Percentiles rank a stretch among this genome's conserved stretches.
Conservation (phyloP, 1,140 invertebrate species). For the Lethocerus indicus region DNA sequence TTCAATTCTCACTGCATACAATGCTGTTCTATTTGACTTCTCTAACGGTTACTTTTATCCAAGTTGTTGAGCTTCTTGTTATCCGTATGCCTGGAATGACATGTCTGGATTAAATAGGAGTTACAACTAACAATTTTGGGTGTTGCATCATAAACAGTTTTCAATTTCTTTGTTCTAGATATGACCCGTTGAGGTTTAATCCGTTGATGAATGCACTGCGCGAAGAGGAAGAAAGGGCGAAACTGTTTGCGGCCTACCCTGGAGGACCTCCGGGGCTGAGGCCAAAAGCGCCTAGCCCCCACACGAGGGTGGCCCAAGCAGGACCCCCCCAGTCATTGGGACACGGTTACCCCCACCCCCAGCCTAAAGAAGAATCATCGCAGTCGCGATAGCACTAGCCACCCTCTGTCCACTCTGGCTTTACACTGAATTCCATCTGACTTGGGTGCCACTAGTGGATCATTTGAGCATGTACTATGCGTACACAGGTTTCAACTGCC, state of each 20-base stretch:
- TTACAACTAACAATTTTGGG: neutral
- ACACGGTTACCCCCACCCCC: constrained; percentile 12
- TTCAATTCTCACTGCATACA: neutral
- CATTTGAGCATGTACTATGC: too few relatives aligned
- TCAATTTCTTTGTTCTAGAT: constrained; percentile 13
- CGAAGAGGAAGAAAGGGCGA: constrained; percentile 48
- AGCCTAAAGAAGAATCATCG: constrained; percentile 19
- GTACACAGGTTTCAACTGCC: too few relatives aligned
- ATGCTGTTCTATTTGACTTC: neutral
- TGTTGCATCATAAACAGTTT: neutral
- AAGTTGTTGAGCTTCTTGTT: neutral
- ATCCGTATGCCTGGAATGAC: neutral
- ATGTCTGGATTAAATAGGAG: neutral
- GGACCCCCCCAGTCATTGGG: too few relatives aligned
- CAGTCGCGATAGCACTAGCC: constrained; percentile 17
- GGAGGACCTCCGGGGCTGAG: constrained; percentile 23
- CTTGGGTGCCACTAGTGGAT: too few relatives aligned
- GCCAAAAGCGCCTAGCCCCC: constrained; percentile 16
- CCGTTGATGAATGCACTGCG: constrained; percentile 18
- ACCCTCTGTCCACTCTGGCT: too few relatives aligned
- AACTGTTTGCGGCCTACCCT: constrained; percentile 49
- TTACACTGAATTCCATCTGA: too few relatives aligned
- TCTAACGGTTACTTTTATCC: neutral
- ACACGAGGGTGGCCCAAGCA: constrained; percentile 7
- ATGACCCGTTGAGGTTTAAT: constrained; percentile 19